These are phyloP conservation scores for Panthera leo DNA, from an alignment of 2,113 vertebrate species.

Conservation along the genomic window DNA sequence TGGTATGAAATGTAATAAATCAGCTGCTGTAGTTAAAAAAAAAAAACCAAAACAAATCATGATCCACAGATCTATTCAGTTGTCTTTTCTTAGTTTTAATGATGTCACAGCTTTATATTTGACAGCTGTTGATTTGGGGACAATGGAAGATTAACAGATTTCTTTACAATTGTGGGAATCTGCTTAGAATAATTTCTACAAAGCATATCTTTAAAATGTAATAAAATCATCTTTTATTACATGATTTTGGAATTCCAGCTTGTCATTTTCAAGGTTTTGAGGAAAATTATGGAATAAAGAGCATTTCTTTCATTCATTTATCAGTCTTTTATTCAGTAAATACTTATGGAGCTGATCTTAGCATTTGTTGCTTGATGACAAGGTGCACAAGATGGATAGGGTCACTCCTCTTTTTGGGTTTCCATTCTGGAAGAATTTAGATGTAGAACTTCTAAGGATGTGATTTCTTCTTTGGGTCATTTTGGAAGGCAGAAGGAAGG, in stretches of 20 bases:
- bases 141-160: not conserved
- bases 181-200: not conserved
- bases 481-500: not conserved
- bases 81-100: slow-evolving; percentile 44
- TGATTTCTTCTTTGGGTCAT: not conserved
- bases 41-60: not conserved
- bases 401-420: not conserved
- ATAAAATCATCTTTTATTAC: not conserved
- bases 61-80: not conserved
- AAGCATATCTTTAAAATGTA: not conserved
- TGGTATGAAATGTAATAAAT: slow-evolving; percentile 72
- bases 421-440: not conserved
- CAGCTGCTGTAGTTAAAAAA: slow-evolving; percentile 62
- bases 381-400: not conserved
- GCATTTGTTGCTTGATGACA: not conserved
- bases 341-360: not conserved
- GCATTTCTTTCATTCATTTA: not conserved
- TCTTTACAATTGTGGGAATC: not conserved
- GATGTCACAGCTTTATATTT: not conserved
- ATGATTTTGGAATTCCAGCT: not conserved
- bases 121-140: not conserved
- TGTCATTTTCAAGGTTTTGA: slow-evolving; percentile 14
- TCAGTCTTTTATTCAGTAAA: not conserved
- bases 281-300: not conserved
- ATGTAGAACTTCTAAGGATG: not conserved